Evolutionary conservation across 2,797 vertebrate species (phyloP), one percentile per base, ranked within the genome.

Genomic region (Furcifer pardalis): DNA sequence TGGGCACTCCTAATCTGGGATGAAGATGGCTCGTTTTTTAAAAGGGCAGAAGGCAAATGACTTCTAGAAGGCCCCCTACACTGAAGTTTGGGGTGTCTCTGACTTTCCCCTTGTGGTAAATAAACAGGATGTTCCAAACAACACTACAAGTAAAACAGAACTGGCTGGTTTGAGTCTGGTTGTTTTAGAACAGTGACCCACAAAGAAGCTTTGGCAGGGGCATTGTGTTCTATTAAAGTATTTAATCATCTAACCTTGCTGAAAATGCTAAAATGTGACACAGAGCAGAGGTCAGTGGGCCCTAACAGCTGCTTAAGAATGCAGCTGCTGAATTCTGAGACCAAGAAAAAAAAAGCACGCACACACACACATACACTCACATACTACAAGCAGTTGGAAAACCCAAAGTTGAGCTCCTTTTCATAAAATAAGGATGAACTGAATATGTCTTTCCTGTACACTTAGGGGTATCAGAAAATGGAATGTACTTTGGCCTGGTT

Each of bases 361-460:
- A n/a, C n/a, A n/a, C n/a, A n/a, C n/a, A n/a, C n/a, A n/a, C n/a
- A n/a, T n/a, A n/a, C n/a, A n/a, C n/a, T n/a, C n/a, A n/a, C n/a
- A n/a, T n/a, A n/a, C 65, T 42, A 56, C 2, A 69, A 30, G 3
- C 3, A 37, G 66, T 40, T 68, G 7, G 4, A 25, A 75, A 32
- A 69, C n/a, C 3, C 37, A 60, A 63, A n/a, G 23, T 42, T 81
- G 49, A 80, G 63, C 7, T 65, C 8, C 40, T 56, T 77, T 12
- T 84, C n/a, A 42, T 81, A 63, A 84, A 80, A 52, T 44, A 37
- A 87, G 69, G 21, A 77, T 63, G n/a, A 84, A 17, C 23, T 71
- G n/a, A 56, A 65, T 56, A 76, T n/a, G 32, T 37, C 30, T 74
- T 44, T 59, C 49, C 5, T 79, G 74, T 72, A 82, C 0, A 56